A percentile compares a stretch with the other conserved stretches of the same genome.
phyloP scores from a whole-genome alignment of 2,113 vertebrate genomes.

The Cricetomys ansorgei region DNA sequence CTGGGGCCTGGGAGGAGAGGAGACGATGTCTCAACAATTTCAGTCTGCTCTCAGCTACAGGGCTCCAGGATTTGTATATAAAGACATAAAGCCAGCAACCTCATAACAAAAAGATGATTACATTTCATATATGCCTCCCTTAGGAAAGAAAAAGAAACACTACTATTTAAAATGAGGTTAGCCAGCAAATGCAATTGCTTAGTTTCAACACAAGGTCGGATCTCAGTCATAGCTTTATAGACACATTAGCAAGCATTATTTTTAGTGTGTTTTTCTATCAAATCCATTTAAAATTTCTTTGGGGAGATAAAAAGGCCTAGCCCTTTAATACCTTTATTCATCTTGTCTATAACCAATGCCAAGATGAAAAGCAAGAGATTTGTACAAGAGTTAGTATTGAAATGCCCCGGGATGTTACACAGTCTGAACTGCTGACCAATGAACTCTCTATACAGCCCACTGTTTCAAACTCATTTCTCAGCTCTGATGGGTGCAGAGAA shows the following conservation, averaged over 20 bases:
- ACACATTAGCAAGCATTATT: slow-evolving; percentile 49
- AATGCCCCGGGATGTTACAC: neutral
- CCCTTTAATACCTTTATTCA: slow-evolving; percentile 40
- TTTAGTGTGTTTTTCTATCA: slow-evolving; percentile 55
- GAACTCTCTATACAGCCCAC: neutral
- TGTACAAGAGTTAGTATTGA: neutral
- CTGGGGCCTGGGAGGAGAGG: neutral
- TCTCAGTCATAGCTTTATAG: neutral
- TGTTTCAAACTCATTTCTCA: neutral
- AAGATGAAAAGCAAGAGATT: slow-evolving; percentile 10
- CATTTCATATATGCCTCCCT: slow-evolving; percentile 64
- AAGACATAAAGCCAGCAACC: slow-evolving; percentile 66
- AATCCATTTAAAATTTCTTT: slow-evolving; percentile 59
- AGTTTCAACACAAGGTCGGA: slow-evolving; percentile 57
- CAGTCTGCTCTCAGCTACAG: neutral
- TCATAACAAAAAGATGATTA: slow-evolving; percentile 78
- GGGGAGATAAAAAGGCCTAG: slow-evolving; percentile 18
- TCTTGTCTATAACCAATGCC: slow-evolving; percentile 26
- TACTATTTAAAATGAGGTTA: slow-evolving; percentile 59
- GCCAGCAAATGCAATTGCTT: slow-evolving; percentile 52
- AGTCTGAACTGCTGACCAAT: neutral
- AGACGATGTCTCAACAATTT: neutral
- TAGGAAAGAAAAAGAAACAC: slow-evolving; percentile 45
- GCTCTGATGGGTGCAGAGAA: neutral
- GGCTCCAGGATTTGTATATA: slow-evolving; percentile 41